Base-by-base conservation (phyloP, 2,113 vertebrate species). In the Tyrannus savana region DNA sequence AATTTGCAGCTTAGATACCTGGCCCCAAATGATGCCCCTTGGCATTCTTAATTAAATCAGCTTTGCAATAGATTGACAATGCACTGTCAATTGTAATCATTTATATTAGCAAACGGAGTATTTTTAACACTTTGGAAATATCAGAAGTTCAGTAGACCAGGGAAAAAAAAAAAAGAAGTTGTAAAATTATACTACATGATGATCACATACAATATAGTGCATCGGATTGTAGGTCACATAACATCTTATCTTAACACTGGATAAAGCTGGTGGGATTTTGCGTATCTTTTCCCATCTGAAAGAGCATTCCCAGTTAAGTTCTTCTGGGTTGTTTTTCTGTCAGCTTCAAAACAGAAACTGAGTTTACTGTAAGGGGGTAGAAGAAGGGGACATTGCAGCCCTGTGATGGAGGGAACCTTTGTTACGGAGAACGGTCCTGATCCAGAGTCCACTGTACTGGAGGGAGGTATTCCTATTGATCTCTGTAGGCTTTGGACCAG, bases 41-140 rank as follows among this genome's bases (percentile, higher is more conserved):
- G 98, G 99, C 98, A 98, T 97, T 98, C 97, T 95, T 98, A 99
- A 98, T 99, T 99, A 98, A 99, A 98, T 99, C 98, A 97, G 98
- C 97, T 97, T 96, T 91, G 97, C 97, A 96, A 97, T 97, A 97
- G 97, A 98, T 98, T 97, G 98, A 98, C 98, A 98, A 98, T 97
- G 97, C 97, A 97, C 97, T 98, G 99, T 99, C 99, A 99, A 98
- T 99, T 99, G 98, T 98, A 98, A 98, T 99, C 86, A 99, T 98
- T 99, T 99, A 98, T 98, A 98, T 98, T 96, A 98, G 98, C 98
- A 97, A 97, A 97, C 97, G 25, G 96, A 98, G 97, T 98, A 97
- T 98, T 98, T 96, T 97, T 98, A 98, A 98, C 74, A 88, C 85
- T 97, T 97, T 84, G 82, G 79, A 97, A 96, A 94, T 93, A 96